A percentile compares a stretch with the other conserved stretches of the same genome.
phyloP scores from a whole-genome alignment of 2,888 invertebrate genomes.

The Troides helena region DNA sequence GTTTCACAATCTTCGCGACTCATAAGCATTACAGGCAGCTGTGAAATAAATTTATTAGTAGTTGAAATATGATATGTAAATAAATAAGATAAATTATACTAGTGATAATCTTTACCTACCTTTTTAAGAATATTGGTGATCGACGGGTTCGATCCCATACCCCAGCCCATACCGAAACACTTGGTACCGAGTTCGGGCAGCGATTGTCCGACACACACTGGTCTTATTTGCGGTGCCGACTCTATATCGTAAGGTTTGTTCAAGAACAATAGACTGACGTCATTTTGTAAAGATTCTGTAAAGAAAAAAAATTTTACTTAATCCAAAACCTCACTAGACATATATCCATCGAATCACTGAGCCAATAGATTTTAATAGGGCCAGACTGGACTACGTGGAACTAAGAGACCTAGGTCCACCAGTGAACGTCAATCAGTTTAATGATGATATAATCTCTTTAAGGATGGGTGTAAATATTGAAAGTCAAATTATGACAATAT shows the following conservation, averaged over 20 bases:
- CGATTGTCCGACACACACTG: constrained; percentile 4
- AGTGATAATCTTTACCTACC: background rate
- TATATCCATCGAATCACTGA: too few species aligned
- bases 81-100: too few species aligned
- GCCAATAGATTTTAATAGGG: too few species aligned
- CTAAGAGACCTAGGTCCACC: too few species aligned
- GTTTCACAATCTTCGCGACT: constrained; percentile 13
- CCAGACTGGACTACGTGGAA: too few species aligned
- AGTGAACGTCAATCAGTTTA: too few species aligned
- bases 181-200: background rate
- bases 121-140: constrained; percentile 8
- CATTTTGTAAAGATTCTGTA: constrained; percentile 11
- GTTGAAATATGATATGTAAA: too few species aligned
- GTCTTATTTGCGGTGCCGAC: constrained; percentile 11
- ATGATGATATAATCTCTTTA: too few species aligned
- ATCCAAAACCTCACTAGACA: too few species aligned
- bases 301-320: background rate
- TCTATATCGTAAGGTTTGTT: background rate
- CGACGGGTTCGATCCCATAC: background rate
- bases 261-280: constrained; percentile 11
- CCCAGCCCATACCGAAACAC: constrained; percentile 19
- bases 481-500: too few species aligned
- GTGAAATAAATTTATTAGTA: background rate
- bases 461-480: too few species aligned
- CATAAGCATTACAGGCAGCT: constrained; percentile 7